Evolutionary conservation across 2,888 invertebrate genomes (phyloP).

Genomic region (Zootermopsis nevadensis): DNA sequence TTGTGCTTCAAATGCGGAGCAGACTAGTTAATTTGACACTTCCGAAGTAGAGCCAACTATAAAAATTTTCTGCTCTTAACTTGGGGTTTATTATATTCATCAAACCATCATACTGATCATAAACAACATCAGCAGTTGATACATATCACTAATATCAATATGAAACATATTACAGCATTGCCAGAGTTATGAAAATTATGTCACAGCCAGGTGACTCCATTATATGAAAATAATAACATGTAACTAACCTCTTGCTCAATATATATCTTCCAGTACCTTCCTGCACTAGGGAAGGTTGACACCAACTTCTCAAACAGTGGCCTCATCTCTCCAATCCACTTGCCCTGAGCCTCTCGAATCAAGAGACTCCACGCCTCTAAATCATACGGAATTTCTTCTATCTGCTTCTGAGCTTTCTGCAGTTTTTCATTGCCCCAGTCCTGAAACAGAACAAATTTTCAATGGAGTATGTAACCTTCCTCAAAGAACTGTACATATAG

Average conservation of each 20-base stretch:
- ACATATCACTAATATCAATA: too few species aligned
- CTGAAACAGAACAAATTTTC: slow-evolving; percentile 62
- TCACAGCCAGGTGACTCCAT: not conserved
- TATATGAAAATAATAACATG: not conserved
- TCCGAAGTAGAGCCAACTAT: too few species aligned
- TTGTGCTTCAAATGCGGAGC: too few species aligned
- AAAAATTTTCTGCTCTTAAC: too few species aligned
- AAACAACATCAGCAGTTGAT: too few species aligned
- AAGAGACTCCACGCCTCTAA: slow-evolving; percentile 98
- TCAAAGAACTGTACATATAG: not conserved
- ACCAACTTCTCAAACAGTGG: slow-evolving; percentile 95
- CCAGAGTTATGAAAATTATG: too few species aligned
- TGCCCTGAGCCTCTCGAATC: slow-evolving; percentile 90
- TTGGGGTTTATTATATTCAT: too few species aligned
- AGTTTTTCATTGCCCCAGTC: slow-evolving; percentile 91
- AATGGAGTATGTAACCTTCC: not conserved
- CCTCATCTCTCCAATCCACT: slow-evolving; percentile 89
- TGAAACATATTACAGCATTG: too few species aligned
- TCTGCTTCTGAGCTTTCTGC: slow-evolving; percentile 83
- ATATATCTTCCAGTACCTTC: slow-evolving; percentile 98
- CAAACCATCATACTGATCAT: too few species aligned
- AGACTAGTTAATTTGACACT: too few species aligned
- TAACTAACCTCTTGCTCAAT: slow-evolving; percentile 88
- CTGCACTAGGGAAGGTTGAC: slow-evolving; percentile 93
- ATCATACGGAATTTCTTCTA: slow-evolving; percentile 91